phyloP scores from a whole-genome alignment of 2,888 invertebrate species.

The Fissipunctia ypsillon region DNA sequence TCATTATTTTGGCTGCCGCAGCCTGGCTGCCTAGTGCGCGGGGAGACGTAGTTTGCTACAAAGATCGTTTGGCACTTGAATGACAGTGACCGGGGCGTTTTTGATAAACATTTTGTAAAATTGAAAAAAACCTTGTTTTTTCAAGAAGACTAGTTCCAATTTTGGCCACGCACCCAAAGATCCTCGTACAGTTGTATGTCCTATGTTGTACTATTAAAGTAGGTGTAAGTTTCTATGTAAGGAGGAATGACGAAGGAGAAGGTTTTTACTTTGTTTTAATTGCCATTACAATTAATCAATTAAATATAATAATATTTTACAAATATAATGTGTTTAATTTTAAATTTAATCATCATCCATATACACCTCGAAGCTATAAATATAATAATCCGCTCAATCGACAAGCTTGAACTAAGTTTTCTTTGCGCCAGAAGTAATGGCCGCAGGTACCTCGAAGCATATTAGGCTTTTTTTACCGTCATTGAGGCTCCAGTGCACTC shows the following conservation, averaged over 20 bases:
- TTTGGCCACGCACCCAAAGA: too few species aligned
- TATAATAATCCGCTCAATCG: background rate
- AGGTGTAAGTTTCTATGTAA: constrained; percentile 23
- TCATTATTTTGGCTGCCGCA: too few species aligned
- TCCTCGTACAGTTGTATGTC: background rate
- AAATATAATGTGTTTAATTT: constrained; percentile 36
- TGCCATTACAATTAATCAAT: constrained; percentile 42
- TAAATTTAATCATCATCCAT: background rate
- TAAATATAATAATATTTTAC: constrained; percentile 20
- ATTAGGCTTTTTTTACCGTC: constrained; percentile 85
- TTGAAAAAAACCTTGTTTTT: background rate
- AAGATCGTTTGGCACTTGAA: background rate
- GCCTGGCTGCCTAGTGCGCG: too few species aligned
- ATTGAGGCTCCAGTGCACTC: constrained; percentile 91
- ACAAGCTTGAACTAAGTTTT: constrained; percentile 11
- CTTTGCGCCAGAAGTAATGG: constrained; percentile 46
- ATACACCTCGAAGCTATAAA: background rate
- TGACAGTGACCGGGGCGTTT: too few species aligned
- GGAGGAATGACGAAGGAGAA: background rate
- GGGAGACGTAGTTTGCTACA: too few species aligned
- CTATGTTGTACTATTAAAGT: constrained; percentile 6
- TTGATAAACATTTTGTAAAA: background rate
- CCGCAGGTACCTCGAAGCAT: constrained; percentile 92
- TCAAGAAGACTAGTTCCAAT: background rate
- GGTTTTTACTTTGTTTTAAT: constrained; percentile 35